Evolutionary conservation across 2,888 invertebrate species (phyloP).

Genomic region (Catocala fraxini): DNA sequence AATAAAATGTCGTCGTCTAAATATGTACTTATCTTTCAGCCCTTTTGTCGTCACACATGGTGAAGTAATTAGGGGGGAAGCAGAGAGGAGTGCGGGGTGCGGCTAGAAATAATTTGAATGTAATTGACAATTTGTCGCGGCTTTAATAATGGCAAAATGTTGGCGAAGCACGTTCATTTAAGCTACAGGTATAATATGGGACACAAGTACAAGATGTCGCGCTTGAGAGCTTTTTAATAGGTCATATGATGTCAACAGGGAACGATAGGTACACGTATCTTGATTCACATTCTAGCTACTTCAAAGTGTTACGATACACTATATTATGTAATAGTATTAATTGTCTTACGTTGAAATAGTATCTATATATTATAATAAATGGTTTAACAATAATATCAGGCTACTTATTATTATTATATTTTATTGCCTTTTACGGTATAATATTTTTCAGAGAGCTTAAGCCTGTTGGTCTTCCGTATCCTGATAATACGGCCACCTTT

Average conservation of each 20-base stretch:
- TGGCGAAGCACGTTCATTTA: slow-evolving; percentile 12
- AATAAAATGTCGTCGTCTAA: background rate
- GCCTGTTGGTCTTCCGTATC: too few relatives aligned
- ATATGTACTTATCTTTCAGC: slow-evolving; percentile 15
- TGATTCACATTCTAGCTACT: too few relatives aligned
- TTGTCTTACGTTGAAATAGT: too few relatives aligned
- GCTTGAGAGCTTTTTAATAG: background rate
- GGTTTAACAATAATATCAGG: too few relatives aligned
- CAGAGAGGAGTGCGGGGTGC: slow-evolving; percentile 1
- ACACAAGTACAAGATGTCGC: background rate
- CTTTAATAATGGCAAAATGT: slow-evolving; percentile 34
- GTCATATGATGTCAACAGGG: background rate
- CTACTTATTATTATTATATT: too few relatives aligned
- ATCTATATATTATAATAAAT: too few relatives aligned
- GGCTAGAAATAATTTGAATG: slow-evolving; percentile 26
- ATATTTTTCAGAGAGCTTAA: too few relatives aligned
- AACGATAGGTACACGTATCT: too few relatives aligned
- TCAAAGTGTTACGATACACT: too few relatives aligned
- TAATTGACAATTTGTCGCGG: slow-evolving; percentile 26
- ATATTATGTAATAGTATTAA: too few relatives aligned
- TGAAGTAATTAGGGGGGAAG: slow-evolving; percentile 19
- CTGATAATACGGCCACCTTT: too few relatives aligned
- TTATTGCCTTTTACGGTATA: too few relatives aligned
- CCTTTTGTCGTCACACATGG: slow-evolving; percentile 24
- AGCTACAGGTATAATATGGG: background rate